Evolutionary conservation across 2,888 invertebrate species (phyloP), one percentile per base, ranked within the genome.

Genomic region (Heliconius ethilla): DNA sequence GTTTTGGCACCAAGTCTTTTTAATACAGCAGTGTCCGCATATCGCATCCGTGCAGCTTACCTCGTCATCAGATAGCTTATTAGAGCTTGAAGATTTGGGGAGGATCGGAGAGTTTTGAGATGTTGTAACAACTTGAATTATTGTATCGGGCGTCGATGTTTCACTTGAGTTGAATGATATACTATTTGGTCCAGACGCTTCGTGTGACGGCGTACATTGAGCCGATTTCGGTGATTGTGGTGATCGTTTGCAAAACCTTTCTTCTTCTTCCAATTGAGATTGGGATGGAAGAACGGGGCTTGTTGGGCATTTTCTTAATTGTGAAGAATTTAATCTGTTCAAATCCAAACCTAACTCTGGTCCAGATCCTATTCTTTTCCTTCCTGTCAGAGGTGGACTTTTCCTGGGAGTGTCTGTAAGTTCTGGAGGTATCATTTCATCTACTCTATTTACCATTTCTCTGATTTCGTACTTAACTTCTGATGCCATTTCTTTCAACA

Each of bases 391-490:
- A n/a, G 94, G 94, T 1, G 95, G 94, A 59, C 90, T 92, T 82
- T 90, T 93, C 75, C 95, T 89, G 1, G 91, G 91, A 82, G 87
- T 86, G 7, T 83, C 86, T 2, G 84, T 86, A 76, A 89, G 90
- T 75, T 95, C 95, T 3, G 95, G 95, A 15, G 95, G 95, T 76
- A 95, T 95, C 90, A 96, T 95, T 85, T 96, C 97, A 83, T 97
- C 97, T 3, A 97, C 97, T 70, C 96, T 96, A 87, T 95, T 96
- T 1, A 96, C 96, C 90, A 96, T 96, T 87, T 96, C 97, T 72
- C 97, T 95, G 81, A 97, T 97, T 88, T 97, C 97, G 9, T 96
- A 96, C 87, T 97, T 97, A 29, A 97, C 96, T 91, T 97, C 97
- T 75, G 96, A 96, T 13, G 97, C 96, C 96, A 97, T 97, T 87